Evolutionary conservation across 2,113 vertebrate species (phyloP).

Genomic region (Phylloscopus trochiloides): DNA sequence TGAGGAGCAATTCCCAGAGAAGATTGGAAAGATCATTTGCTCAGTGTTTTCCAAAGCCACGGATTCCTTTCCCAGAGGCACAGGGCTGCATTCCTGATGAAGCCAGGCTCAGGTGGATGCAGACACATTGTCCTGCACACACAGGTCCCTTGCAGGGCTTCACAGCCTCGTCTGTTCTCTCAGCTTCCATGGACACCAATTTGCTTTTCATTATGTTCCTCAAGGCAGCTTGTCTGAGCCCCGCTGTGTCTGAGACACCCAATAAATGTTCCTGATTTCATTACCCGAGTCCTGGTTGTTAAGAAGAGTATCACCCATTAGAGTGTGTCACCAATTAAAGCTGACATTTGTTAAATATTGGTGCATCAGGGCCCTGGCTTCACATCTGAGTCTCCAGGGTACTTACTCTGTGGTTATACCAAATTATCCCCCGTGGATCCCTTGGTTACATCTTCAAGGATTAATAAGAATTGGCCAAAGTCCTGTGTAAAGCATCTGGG

Average conservation of each 20-base stretch:
- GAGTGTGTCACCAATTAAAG: conserved; percentile 23
- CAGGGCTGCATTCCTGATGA: neutral
- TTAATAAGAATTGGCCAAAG: neutral
- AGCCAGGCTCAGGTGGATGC: neutral
- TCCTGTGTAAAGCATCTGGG: neutral
- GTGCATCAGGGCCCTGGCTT: neutral
- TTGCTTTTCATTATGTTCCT: neutral
- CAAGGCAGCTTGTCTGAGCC: neutral
- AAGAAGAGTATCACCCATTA: neutral
- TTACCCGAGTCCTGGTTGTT: neutral
- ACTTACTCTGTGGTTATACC: neutral
- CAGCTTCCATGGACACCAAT: neutral
- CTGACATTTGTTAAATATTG: conserved; percentile 4
- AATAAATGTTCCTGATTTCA: neutral
- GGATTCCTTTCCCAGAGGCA: neutral
- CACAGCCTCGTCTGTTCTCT: fast-evolving
- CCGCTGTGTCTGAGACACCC: neutral
- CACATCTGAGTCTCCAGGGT: conserved; percentile 1
- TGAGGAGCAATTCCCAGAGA: neutral
- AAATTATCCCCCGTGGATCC: neutral
- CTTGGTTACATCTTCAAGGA: conserved; percentile 30
- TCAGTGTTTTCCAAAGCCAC: neutral
- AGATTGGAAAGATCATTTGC: neutral
- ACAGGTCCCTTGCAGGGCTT: neutral
- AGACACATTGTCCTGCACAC: neutral